These are phyloP conservation scores for Drosophila repletoides DNA, from an alignment of 1,140 invertebrate species.

Conservation along the genomic window DNA sequence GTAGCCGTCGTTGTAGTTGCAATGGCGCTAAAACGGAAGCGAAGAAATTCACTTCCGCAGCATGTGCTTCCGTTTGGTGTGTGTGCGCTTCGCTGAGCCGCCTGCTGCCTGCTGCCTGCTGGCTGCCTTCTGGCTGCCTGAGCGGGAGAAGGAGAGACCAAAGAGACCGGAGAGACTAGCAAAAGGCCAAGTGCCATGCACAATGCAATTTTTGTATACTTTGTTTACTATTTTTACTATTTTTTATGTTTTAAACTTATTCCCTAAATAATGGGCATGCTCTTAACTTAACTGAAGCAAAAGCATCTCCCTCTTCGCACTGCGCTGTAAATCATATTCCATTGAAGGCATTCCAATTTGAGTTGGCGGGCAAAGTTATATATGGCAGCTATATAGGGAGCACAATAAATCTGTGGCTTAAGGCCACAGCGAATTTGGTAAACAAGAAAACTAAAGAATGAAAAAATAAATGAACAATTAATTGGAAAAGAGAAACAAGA, in stretches of 20 bases:
- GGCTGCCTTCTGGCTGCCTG: no score
- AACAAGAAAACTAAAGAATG: not conserved
- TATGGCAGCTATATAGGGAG: slow-evolving; percentile 1
- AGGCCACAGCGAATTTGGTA: not conserved
- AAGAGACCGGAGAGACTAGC: not conserved
- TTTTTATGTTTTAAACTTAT: slow-evolving; percentile 31
- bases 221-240: slow-evolving; percentile 29
- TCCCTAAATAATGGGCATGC: slow-evolving; percentile 39
- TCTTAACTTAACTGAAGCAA: slow-evolving; percentile 36
- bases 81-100: slow-evolving; percentile 49
- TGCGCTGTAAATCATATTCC: slow-evolving; percentile 42
- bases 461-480: slow-evolving; percentile 2
- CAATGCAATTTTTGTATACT: slow-evolving; percentile 37
- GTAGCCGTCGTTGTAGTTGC: slow-evolving; percentile 4
- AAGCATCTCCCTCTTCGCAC: slow-evolving; percentile 17
- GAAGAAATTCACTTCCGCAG: slow-evolving; percentile 60
- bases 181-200: slow-evolving; percentile 13
- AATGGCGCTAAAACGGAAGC: slow-evolving; percentile 53
- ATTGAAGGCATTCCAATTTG: slow-evolving; percentile 28
- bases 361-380: not conserved
- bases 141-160: not conserved
- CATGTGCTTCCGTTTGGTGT: slow-evolving; percentile 60
- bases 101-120: slow-evolving; percentile 3
- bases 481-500: slow-evolving; percentile 5
- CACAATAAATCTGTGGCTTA: slow-evolving; percentile 39